Conservation (phyloP, 2,888 invertebrate genomes). For the Nineta flava region DNA sequence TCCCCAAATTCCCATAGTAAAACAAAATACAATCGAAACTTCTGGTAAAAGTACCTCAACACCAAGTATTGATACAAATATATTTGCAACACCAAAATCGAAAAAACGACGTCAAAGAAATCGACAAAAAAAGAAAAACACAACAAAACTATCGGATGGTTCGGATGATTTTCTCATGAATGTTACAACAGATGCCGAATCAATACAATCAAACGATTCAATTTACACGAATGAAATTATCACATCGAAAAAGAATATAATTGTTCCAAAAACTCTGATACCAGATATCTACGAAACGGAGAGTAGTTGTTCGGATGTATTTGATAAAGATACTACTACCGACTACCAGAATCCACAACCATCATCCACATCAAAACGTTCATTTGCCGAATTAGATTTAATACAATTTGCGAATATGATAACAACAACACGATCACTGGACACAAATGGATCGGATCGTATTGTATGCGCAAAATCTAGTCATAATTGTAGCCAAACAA, state of each 20-base stretch:
- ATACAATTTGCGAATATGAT: conserved; percentile 1
- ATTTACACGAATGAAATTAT: neutral
- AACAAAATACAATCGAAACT: neutral
- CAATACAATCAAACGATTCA: neutral
- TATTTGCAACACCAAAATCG: neutral
- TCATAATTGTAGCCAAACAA: neutral
- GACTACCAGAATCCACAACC: too few relatives aligned
- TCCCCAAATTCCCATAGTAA: neutral
- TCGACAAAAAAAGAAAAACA: neutral
- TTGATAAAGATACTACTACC: too few relatives aligned
- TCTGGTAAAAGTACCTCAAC: neutral
- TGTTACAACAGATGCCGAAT: neutral
- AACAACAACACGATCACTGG: neutral
- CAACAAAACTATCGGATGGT: neutral
- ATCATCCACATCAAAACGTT: neutral
- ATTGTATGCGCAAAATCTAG: neutral
- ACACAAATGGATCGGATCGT: neutral
- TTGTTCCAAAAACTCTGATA: neutral
- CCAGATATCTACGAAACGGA: neutral
- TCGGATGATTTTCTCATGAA: neutral
- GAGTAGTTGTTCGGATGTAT: neutral
- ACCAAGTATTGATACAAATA: neutral
- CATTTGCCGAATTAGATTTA: neutral
- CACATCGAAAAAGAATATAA: neutral
- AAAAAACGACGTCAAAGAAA: neutral